A percentile compares a stretch with the other conserved stretches of the same genome.
Conservation (phyloP, 2,888 invertebrate genomes). For the Volucella bombylans region DNA sequence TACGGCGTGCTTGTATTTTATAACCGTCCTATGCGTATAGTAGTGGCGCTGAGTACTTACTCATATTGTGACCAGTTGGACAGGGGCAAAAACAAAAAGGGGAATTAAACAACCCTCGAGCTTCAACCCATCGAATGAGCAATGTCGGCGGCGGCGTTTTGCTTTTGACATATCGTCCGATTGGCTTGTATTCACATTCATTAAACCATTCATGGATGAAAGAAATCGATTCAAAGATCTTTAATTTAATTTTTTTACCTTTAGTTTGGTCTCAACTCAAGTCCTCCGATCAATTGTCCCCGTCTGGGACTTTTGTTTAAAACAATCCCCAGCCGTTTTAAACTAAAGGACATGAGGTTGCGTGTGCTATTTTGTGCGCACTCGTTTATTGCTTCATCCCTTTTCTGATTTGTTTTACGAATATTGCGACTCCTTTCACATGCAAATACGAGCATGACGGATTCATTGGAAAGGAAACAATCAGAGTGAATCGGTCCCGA, state of each 20-base stretch:
- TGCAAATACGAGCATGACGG: conserved; percentile 40
- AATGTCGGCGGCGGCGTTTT: conserved; percentile 28
- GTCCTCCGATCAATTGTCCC: conserved; percentile 47
- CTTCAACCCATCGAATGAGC: conserved; percentile 40
- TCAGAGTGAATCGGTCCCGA: conserved; percentile 41
- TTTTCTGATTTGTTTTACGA: background rate
- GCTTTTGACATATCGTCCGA: conserved; percentile 65
- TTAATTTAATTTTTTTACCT: conserved; percentile 46
- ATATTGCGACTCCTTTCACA: conserved; percentile 2
- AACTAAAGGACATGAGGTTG: conserved; percentile 48
- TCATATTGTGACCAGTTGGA: background rate
- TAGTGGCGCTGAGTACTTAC: conserved; percentile 40
- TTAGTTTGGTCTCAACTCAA: conserved; percentile 20
- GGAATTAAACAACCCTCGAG: conserved; percentile 23
- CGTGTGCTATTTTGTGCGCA: conserved; percentile 17
- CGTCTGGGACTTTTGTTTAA: conserved; percentile 58
- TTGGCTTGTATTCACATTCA: conserved; percentile 24
- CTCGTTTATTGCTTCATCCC: conserved; percentile 19
- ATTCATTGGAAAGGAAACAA: conserved; percentile 58
- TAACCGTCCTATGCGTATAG: conserved; percentile 49
- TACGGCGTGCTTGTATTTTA: conserved; percentile 13
- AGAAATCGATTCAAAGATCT: conserved; percentile 52
- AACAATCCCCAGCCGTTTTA: conserved; percentile 32
- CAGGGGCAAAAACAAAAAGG: background rate
- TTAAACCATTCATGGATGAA: conserved; percentile 41